Percentiles rank a stretch among this genome's conserved stretches.
Conservation (phyloP, 2,797 vertebrate genomes). For the Muscicapa striata region DNA sequence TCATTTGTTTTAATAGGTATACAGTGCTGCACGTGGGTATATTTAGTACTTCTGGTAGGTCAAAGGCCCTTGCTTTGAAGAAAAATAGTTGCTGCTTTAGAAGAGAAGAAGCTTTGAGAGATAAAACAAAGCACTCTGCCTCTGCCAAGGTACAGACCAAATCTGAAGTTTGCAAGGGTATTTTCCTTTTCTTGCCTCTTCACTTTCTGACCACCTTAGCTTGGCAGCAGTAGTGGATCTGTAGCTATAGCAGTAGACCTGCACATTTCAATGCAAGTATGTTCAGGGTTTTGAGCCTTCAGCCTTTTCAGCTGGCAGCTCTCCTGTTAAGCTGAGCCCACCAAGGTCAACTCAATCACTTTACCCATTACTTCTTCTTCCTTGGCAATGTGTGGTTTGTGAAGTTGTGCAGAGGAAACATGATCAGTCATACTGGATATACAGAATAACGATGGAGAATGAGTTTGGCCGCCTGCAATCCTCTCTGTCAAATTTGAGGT, state of each 20-base stretch:
- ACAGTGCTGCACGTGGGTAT: fast-evolving
- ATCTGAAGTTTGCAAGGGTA: neutral
- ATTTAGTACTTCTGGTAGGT: neutral
- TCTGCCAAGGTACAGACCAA: neutral
- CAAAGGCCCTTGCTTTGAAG: neutral
- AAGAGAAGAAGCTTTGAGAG: neutral
- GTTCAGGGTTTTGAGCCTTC: neutral
- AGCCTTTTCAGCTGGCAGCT: neutral
- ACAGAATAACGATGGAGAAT: neutral
- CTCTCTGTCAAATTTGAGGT: neutral
- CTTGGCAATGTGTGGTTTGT: neutral
- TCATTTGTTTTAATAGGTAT: neutral
- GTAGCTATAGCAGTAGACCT: neutral
- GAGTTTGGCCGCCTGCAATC: neutral
- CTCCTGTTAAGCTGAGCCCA: neutral
- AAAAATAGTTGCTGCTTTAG: neutral
- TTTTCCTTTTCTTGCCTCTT: neutral
- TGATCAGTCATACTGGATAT: neutral
- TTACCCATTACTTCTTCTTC: neutral
- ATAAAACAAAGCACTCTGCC: neutral
- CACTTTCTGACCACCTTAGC: neutral
- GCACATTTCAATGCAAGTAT: neutral
- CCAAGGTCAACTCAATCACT: neutral
- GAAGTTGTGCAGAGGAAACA: neutral
- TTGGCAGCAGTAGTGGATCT: neutral